Evolutionary conservation across 2,797 vertebrate genomes (phyloP).

Genomic region (Pseudochaenichthys georgianus): DNA sequence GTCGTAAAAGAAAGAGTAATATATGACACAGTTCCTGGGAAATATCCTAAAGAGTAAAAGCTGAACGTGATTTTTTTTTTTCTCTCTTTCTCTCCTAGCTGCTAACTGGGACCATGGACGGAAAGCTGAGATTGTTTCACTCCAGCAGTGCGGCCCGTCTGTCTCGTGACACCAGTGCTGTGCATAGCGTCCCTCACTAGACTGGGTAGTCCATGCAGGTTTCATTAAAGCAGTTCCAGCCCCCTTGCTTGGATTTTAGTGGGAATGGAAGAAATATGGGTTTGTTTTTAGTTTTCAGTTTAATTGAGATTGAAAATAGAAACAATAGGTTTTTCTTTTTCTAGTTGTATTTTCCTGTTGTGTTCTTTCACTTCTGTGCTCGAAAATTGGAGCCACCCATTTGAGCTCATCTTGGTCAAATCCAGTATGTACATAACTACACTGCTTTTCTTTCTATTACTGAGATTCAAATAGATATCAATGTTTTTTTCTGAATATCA

Average conservation of each 20-base stretch:
- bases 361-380: slow-evolving; percentile 12
- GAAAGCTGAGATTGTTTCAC: slow-evolving; percentile 87
- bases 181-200: slow-evolving; percentile 42
- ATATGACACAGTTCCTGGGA: slow-evolving; percentile 43
- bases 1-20: slow-evolving; percentile 25
- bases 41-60: slow-evolving; percentile 30
- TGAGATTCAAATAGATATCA: slow-evolving; percentile 24
- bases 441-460: slow-evolving; percentile 1
- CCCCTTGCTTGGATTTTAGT: slow-evolving; percentile 39
- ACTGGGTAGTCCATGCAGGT: slow-evolving; percentile 54
- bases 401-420: slow-evolving; percentile 21
- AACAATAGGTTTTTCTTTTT: slow-evolving; percentile 6
- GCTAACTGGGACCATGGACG: slow-evolving; percentile 89
- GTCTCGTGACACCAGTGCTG: slow-evolving; percentile 55
- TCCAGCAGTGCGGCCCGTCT: slow-evolving; percentile 63
- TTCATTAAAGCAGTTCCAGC: slow-evolving; percentile 55
- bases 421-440: slow-evolving; percentile 10
- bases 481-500: slow-evolving; percentile 8
- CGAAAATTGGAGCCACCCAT: slow-evolving; percentile 11
- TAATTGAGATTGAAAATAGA: slow-evolving; percentile 38
- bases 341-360: slow-evolving; percentile 11
- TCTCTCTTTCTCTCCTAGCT: slow-evolving; percentile 80
- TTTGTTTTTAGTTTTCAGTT: slow-evolving; percentile 21
- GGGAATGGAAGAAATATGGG: slow-evolving; percentile 18
- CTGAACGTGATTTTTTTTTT: slow-evolving; percentile 41